Evolutionary conservation across 1,140 invertebrate species (phyloP).

Genomic region (Leptinotarsa undecemlineata): DNA sequence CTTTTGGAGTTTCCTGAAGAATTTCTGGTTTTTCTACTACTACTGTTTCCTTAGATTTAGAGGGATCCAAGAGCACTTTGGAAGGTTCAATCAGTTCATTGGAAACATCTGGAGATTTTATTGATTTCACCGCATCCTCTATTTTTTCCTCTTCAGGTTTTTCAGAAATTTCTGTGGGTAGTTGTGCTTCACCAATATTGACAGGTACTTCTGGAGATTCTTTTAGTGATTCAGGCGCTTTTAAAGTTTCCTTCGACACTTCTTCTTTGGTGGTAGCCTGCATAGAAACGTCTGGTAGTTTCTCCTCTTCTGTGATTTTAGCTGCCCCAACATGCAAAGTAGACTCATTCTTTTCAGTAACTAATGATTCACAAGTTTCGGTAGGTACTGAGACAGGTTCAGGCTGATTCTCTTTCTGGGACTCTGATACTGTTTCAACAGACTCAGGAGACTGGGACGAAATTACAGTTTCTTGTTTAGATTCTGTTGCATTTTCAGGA

Average conservation of each 20-base stretch:
- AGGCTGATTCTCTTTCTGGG: not conserved
- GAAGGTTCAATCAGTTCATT: constrained; percentile 7
- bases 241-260: constrained; percentile 12
- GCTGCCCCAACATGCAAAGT: not conserved
- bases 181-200: constrained; percentile 22
- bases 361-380: not conserved
- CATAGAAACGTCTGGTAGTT: too few relatives aligned
- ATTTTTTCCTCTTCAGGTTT: constrained; percentile 17
- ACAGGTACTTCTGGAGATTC: not conserved
- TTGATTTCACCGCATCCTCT: constrained; percentile 23
- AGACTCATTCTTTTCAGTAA: not conserved
- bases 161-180: constrained; percentile 16
- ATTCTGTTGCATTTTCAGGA: not conserved
- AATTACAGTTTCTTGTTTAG: not conserved
- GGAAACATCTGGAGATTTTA: constrained; percentile 20
- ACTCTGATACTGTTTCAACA: not conserved
- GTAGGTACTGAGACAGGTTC: not conserved
- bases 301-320: constrained; percentile 27
- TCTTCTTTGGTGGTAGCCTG: not conserved
- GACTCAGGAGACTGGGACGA: not conserved
- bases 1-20: not conserved
- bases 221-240: not conserved
- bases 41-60: not conserved
- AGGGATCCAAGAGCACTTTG: not conserved
- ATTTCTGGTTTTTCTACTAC: not conserved